Conservation (phyloP, 2,888 invertebrate genomes). For the Panzeria rudis region DNA sequence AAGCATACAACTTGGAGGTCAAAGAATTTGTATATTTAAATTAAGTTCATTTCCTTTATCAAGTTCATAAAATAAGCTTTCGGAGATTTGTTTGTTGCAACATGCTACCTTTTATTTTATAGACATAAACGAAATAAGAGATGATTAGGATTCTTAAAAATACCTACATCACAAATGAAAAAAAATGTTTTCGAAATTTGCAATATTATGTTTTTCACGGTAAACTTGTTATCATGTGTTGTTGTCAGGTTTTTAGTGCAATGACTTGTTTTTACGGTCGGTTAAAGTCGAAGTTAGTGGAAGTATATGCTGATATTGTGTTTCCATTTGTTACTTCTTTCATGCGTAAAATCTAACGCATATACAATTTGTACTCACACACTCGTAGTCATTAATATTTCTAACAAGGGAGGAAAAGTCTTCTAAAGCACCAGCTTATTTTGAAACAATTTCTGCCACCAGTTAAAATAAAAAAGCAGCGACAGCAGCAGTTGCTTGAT, state of each 20-base stretch:
- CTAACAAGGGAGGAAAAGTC: constrained; percentile 1
- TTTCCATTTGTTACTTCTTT: constrained; percentile 28
- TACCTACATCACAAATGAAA: neutral
- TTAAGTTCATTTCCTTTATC: neutral
- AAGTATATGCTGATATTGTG: constrained; percentile 6
- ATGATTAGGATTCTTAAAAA: neutral
- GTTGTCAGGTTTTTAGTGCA: constrained; percentile 8
- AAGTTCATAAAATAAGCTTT: neutral
- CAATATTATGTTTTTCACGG: neutral
- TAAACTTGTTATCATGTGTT: neutral
- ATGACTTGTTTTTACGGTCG: constrained; percentile 46
- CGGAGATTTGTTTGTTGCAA: neutral
- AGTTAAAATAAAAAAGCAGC: constrained; percentile 26
- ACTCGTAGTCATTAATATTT: neutral
- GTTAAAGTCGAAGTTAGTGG: constrained; percentile 24
- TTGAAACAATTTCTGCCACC: constrained; percentile 19
- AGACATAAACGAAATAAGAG: neutral
- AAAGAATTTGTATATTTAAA: neutral
- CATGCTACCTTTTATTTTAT: neutral
- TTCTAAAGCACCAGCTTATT: constrained; percentile 41
- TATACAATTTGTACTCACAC: constrained; percentile 18
- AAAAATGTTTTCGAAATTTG: constrained; percentile 15
- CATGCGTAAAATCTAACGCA: constrained; percentile 39
- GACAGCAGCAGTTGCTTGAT: constrained; percentile 42
- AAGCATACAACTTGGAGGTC: constrained; percentile 4